Base-by-base conservation (phyloP, 2,113 vertebrate genomes). In the Myrmecobius fasciatus region DNA sequence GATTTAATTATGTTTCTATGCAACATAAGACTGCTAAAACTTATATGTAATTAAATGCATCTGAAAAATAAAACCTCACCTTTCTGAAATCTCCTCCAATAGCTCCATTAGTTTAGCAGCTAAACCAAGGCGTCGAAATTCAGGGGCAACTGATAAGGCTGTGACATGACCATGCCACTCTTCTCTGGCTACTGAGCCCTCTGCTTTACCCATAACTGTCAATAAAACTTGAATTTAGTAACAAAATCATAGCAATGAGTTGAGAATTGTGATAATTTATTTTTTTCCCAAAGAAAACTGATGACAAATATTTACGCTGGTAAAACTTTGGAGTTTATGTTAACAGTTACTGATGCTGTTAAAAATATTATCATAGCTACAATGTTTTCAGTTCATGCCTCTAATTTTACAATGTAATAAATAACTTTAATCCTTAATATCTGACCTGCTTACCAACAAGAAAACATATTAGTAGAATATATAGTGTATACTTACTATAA, bases 131-230 rank as follows among this genome's bases (percentile, higher is more conserved):
- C 99, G 98, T 26, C 99, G 98, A 97, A 99, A 99, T 97, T 99
- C 99, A 0, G 99, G 99, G 0, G 99, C 99, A 0, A 99, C 99
- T 0, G 99, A 99, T 36, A 99, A 98, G 1, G 99, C 99, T 0
- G 99, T 99, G 94, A 99, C 99, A 0, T 99, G 99, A 0, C 99
- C 99, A 0, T 99, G 99, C 99, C 99, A 99, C 94, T 99, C 99
- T 91, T 99, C 99, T 43, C 99, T 98, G 0, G 99, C 99, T 95
- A 99, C 99, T 0, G 99, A 99, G 75, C 99, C 99, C 98, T 99
- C 99, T 0, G 99, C 99, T 98, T 99, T 99, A 8, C 99, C 99
- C 99, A 99, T 99, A 95, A 99, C 99, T 99, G 98, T 48, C 91
- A 96, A 95, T 20, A 83, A 0, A 97, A 6, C 91, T 11, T 95